Evolutionary conservation across 2,113 vertebrate species (phyloP).

Genomic region (Helogale parvula): DNA sequence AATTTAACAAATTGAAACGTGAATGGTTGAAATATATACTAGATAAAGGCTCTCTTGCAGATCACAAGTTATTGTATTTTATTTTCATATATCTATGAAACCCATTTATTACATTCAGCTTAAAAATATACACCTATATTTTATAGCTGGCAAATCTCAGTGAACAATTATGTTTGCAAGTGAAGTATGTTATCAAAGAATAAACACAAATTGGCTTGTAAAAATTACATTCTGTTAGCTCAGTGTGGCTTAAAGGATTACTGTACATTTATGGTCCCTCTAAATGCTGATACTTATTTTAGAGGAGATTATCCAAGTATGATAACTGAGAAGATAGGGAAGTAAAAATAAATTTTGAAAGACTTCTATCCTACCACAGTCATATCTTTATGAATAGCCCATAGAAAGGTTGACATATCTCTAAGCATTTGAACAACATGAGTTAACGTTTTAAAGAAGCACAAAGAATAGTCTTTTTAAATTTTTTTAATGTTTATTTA

Average conservation of each 20-base stretch:
- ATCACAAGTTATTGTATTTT: constrained; percentile 53
- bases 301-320: constrained; percentile 42
- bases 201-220: constrained; percentile 53
- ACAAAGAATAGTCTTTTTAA: not conserved
- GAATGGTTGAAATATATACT: constrained; percentile 41
- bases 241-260: constrained; percentile 49
- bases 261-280: constrained; percentile 13
- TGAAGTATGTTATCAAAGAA: constrained; percentile 9
- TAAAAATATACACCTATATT: constrained; percentile 13
- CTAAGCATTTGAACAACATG: not conserved
- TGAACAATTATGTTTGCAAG: constrained; percentile 46
- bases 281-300: constrained; percentile 44
- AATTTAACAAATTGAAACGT: constrained; percentile 63
- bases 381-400: not conserved
- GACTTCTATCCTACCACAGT: not conserved
- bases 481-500: no score
- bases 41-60: constrained; percentile 45
- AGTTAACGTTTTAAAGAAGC: constrained; percentile 8
- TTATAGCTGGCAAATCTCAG: not conserved
- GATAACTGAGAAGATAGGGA: constrained; percentile 35
- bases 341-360: constrained; percentile 35
- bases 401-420: not conserved
- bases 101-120: constrained; percentile 43
- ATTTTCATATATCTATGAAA: constrained; percentile 20
- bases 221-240: constrained; percentile 45